Conservation (phyloP, 2,113 vertebrate species). For the Megaceryle maxima region DNA sequence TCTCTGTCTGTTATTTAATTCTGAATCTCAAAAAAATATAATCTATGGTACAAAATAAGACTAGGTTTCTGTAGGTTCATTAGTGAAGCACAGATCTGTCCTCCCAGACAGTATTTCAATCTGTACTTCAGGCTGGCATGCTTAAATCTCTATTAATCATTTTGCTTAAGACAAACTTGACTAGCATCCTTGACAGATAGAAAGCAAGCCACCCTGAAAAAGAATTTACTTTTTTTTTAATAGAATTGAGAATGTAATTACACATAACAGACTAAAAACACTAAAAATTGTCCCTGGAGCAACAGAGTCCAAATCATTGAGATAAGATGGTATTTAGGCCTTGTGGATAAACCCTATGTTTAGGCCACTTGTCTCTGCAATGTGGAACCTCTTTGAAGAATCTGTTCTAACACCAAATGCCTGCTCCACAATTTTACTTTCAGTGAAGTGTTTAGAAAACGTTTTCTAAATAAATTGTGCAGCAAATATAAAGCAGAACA, state of each 20-base stretch:
- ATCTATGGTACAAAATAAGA: background rate
- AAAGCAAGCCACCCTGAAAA: constrained; percentile 1
- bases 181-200: background rate
- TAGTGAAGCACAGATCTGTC: background rate
- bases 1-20: constrained; percentile 13
- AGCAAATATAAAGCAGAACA: background rate
- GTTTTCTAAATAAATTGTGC: background rate
- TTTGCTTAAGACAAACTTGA: constrained; percentile 4
- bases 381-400: background rate
- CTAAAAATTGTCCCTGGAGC: background rate
- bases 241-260: background rate
- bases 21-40: constrained; percentile 17
- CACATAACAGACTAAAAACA: background rate
- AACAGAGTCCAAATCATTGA: background rate
- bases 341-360: background rate
- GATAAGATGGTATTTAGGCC: background rate
- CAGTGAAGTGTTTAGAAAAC: background rate
- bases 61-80: constrained; percentile 25
- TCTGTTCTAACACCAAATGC: background rate
- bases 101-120: constrained; percentile 1
- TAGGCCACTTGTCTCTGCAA: background rate
- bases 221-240: background rate
- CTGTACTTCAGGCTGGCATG: background rate
- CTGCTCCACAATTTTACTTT: background rate
- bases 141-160: constrained; percentile 17